Base-by-base conservation (phyloP, 2,888 invertebrate species). In the Scaptodrosophila latifasciaeformis region DNA sequence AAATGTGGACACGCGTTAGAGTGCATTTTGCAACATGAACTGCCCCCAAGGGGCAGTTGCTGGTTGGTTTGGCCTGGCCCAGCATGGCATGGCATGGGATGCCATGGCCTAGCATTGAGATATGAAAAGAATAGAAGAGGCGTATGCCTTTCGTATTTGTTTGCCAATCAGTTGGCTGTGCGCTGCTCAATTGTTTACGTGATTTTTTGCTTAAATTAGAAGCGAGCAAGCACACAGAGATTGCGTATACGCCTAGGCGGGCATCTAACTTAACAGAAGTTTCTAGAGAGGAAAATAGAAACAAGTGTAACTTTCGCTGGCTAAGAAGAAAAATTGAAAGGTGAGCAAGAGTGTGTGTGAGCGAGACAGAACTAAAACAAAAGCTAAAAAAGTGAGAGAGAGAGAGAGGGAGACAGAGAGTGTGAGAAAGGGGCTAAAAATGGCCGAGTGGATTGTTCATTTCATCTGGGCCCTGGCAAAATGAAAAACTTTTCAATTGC, bases 141-240 rank as follows among this genome's bases (percentile, higher is more conserved):
- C 40, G 43, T 24, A 10, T 29, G 35, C 15, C 19, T 7, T 9
- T 7, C 13, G 43, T 43, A 12, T 12, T 37, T 66, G 62, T 62
- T 65, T 53, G 66, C 43, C 49, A 30, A 31, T 67, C 59, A 46
- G 58, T n/a, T n/a, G n/a, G 59, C 60, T 65, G 27, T 24, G 37
- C 37, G 37, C 65, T 67, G 69, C 70, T 66, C 70, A 76, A 72
- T 78, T 81, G 77, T 71, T 74, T 81, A 76, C 81, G 79, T 79
- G 79, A 71, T 76, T 65, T 79, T 76, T 79, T 55, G 65, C 56
- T 66, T 62, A 79, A 79, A 81, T 81, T 70, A 71, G 76, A 68
- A 74, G 46, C 55, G 30, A 40, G 51, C 51, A 48, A 62, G 57
- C 48, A 47, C 55, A 43, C 58, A 49, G 34, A 29, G 13, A 48